Conservation (phyloP, 2,888 invertebrate species). For the Drosophila paracracens region DNA sequence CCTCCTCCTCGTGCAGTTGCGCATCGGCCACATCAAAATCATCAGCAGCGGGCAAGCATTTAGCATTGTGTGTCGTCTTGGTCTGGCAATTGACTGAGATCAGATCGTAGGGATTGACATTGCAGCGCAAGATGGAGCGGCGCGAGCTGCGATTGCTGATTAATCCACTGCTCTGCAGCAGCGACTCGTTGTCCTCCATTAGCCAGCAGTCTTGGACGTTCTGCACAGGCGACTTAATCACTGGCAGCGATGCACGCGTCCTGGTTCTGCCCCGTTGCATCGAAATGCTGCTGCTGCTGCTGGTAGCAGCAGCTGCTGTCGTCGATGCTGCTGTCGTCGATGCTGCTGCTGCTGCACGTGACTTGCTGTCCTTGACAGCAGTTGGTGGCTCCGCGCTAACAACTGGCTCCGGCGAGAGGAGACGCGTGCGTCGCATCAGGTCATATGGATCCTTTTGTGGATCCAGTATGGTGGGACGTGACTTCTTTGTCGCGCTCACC, state of each 20-base stretch:
- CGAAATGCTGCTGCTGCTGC: slow-evolving; percentile 82
- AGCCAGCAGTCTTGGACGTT: slow-evolving; percentile 77
- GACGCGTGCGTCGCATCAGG: slow-evolving; percentile 91
- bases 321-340: not conserved
- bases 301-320: slow-evolving; percentile 50
- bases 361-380: slow-evolving; percentile 65
- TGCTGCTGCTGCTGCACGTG: slow-evolving; percentile 70
- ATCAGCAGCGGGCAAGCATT: slow-evolving; percentile 82
- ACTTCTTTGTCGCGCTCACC: slow-evolving; percentile 86
- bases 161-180: slow-evolving; percentile 58
- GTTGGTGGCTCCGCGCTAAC: slow-evolving; percentile 17
- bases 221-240: slow-evolving; percentile 5
- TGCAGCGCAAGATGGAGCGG: slow-evolving; percentile 92
- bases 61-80: slow-evolving; percentile 41
- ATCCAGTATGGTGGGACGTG: slow-evolving; percentile 89
- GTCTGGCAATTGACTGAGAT: slow-evolving; percentile 86
- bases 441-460: slow-evolving; percentile 92
- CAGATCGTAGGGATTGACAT: slow-evolving; percentile 93
- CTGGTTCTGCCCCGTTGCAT: slow-evolving; percentile 86
- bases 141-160: slow-evolving; percentile 72
- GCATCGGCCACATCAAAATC: slow-evolving; percentile 85
- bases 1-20: slow-evolving; percentile 78
- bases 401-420: slow-evolving; percentile 87
- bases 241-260: slow-evolving; percentile 85
- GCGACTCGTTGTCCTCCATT: slow-evolving; percentile 76